phyloP scores from a whole-genome alignment of 2,113 vertebrate species.

The Empidonax traillii region DNA sequence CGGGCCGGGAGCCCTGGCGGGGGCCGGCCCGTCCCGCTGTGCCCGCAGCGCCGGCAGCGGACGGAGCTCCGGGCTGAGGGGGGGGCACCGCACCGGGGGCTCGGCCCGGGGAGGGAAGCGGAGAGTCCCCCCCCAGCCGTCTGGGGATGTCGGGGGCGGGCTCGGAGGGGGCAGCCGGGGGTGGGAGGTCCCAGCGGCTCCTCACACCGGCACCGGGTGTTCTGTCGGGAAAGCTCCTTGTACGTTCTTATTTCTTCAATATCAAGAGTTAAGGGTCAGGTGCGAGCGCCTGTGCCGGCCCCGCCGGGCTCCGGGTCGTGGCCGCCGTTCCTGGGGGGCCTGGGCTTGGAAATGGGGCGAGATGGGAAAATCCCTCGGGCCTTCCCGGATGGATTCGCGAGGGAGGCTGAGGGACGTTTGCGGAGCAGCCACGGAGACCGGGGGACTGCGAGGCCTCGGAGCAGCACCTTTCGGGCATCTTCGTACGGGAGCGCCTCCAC shows the following conservation, averaged over 20 bases:
- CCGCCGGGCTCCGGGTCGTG: not conserved
- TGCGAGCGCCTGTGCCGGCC: not conserved
- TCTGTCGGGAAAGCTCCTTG: accelerated
- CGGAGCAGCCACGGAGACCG: not conserved
- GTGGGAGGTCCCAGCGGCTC: too few species aligned
- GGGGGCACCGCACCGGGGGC: not conserved
- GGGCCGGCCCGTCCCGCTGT: not conserved
- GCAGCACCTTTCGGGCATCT: not conserved
- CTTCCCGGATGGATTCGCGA: not conserved
- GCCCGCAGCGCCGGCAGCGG: not conserved
- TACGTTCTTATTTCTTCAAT: accelerated
- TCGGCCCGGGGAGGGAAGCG: not conserved
- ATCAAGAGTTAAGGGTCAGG: not conserved
- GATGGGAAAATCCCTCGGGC: not conserved
- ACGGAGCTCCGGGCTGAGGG: not conserved
- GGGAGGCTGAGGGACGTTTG: not conserved
- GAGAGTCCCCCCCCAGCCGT: accelerated
- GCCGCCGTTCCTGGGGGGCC: not conserved
- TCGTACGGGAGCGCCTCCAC: too few species aligned
- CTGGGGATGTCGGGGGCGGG: not conserved
- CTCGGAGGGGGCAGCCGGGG: too few species aligned
- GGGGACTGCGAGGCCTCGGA: not conserved
- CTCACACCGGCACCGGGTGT: too few species aligned
- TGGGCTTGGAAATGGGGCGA: not conserved
- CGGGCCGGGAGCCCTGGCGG: not conserved